Base-by-base conservation (phyloP, 2,797 vertebrate species). In the Hybognathus amarus region DNA sequence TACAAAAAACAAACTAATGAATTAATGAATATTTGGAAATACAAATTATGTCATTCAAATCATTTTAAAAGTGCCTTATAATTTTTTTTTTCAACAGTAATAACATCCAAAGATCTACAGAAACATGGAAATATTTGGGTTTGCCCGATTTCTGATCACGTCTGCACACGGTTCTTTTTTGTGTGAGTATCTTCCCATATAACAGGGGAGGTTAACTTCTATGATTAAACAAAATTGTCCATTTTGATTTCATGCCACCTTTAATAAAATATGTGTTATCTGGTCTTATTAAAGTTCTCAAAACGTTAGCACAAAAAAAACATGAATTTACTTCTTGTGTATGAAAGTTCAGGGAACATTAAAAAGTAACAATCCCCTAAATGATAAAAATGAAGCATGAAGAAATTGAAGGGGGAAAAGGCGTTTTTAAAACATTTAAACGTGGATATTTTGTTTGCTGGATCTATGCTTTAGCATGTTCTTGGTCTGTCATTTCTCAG, bases 91-190 rank as follows among this genome's bases (percentile, higher is more conserved):
- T 83, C 54, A 33, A 79, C 93, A 99, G 97, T 99, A 77, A 97
- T 99, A 92, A 98, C 96, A 79, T 98, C 97, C 47, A 97, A 96
- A 92, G 95, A 96, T 84, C 96, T 99, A 87, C 96, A 97, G 91
- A 98, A 98, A 87, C 97, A 98, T 0, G 97, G 97, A 42, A 97
- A 98, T 92, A 97, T 98, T 88, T 98, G 97, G 97, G 96, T 98
- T 73, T 98, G 97, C 91, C 97, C 97, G 0, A 92, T 96, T 85
- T 95, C 97, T 0, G 97, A 98, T 91, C 96, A 99, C 0, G 97
- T 98, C 90, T 99, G 97, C 92, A 98, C 97, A 33, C 96, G 97
- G 74, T 98, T 98, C 95, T 97, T 99, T 90, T 98, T 98, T 91
- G 96, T 99, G 97, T 98, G 90, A 97, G 97, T 97, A 85, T 63